Conservation (phyloP, 1,140 invertebrate species). For the Drosophila tsacasi region DNA sequence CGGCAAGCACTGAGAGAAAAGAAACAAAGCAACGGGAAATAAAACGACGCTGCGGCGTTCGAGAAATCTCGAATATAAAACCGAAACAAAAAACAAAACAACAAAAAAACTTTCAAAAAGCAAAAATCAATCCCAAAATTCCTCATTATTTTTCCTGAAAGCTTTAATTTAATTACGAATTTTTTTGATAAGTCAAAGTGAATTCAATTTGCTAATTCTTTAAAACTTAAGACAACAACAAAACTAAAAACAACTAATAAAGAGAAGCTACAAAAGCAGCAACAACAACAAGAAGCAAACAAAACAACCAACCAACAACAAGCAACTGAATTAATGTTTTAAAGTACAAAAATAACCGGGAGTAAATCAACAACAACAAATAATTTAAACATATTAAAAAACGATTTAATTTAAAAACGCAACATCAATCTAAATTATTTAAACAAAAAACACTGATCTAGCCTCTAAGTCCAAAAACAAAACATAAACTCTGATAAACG, state of each 20-base stretch:
- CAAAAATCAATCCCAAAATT: constrained; percentile 74
- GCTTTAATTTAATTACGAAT: constrained; percentile 84
- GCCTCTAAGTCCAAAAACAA: constrained; percentile 48
- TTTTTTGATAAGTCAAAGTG: constrained; percentile 80
- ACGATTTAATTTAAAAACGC: constrained; percentile 80
- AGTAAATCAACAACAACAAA: constrained; percentile 75
- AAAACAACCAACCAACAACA: constrained; percentile 66
- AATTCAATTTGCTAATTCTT: constrained; percentile 79
- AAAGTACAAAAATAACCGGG: constrained; percentile 85
- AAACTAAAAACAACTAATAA: constrained; percentile 43
- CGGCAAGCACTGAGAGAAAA: constrained; percentile 65
- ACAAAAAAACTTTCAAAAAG: constrained; percentile 40
- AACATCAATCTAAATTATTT: constrained; percentile 82
- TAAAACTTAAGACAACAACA: constrained; percentile 67
- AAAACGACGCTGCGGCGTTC: constrained; percentile 58
- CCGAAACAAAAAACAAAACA: constrained; percentile 30
- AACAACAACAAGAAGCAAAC: constrained; percentile 73
- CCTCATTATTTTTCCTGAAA: constrained; percentile 80
- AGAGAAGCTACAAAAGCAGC: constrained; percentile 63
- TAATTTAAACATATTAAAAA: constrained; percentile 76
- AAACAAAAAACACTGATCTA: constrained; percentile 56
- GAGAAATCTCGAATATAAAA: constrained; percentile 64
- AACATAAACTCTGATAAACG: constrained; percentile 32
- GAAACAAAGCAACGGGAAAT: constrained; percentile 35
- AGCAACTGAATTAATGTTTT: constrained; percentile 84